Evolutionary conservation across 2,113 vertebrate genomes (phyloP).

Genomic region (Casuarius casuarius): DNA sequence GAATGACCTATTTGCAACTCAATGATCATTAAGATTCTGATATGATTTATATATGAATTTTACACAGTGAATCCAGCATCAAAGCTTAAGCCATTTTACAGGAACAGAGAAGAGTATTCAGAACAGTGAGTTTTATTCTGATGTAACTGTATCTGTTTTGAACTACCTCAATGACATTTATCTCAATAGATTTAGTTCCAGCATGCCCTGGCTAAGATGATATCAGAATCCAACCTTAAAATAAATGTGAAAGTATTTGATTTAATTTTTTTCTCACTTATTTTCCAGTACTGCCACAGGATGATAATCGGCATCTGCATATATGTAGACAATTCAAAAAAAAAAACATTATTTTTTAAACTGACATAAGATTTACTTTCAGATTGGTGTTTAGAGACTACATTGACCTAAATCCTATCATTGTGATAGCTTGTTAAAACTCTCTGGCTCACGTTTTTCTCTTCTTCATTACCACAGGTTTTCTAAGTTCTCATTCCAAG

Average conservation of each 20-base stretch:
- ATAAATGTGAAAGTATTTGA: neutral
- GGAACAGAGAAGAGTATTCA: neutral
- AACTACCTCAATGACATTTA: neutral
- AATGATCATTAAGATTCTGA: neutral
- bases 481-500: neutral
- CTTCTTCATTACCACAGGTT: neutral
- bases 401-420: neutral
- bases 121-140: neutral
- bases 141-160: neutral
- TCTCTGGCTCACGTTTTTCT: neutral
- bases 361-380: constrained; percentile 22
- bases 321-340: neutral
- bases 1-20: neutral
- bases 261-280: constrained; percentile 30
- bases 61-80: neutral
- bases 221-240: neutral
- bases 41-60: neutral
- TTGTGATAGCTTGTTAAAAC: constrained; percentile 2
- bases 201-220: neutral
- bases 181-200: neutral
- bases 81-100: neutral
- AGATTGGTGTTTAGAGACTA: constrained; percentile 26
- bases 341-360: constrained; percentile 4
- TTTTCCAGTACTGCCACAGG: neutral
- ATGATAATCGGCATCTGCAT: constrained; percentile 7